Evolutionary conservation across 2,797 vertebrate species (phyloP).

Genomic region (Danio aesculapii): DNA sequence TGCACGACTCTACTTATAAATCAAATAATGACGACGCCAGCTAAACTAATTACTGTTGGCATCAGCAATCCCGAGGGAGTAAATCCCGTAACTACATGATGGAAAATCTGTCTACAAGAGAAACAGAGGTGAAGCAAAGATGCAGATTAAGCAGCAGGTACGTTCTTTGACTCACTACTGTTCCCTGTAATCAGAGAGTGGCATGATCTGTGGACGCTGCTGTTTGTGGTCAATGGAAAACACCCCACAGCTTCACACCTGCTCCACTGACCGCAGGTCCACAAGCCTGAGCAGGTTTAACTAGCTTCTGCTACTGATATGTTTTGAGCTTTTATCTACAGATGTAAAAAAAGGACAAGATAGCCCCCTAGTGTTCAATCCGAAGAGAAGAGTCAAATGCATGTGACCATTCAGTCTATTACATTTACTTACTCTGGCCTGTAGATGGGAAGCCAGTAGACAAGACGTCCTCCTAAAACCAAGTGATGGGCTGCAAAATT

Average conservation of each 20-base stretch:
- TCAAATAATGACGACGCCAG: not conserved
- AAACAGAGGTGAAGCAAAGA: constrained; percentile 58
- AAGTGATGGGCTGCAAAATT: constrained; percentile 90
- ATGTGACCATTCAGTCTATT: not conserved
- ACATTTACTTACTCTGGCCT: constrained; percentile 90
- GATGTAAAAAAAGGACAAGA: constrained; percentile 20
- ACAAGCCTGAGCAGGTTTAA: constrained; percentile 49
- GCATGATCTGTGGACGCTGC: constrained; percentile 47
- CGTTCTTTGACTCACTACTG: constrained; percentile 52
- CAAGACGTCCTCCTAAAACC: constrained; percentile 89
- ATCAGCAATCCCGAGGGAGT: constrained; percentile 37
- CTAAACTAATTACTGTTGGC: constrained; percentile 9
- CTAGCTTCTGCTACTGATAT: constrained; percentile 13
- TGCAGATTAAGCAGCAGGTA: constrained; percentile 41
- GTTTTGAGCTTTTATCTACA: not conserved
- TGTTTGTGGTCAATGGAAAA: constrained; percentile 56
- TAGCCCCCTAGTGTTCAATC: constrained; percentile 55
- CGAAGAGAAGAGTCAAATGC: not conserved
- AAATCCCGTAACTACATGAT: constrained; percentile 28
- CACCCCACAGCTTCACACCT: constrained; percentile 67
- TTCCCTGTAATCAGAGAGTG: constrained; percentile 64
- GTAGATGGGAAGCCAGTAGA: constrained; percentile 96
- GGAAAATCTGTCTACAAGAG: constrained; percentile 43
- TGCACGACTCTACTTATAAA: not conserved
- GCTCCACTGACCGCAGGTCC: constrained; percentile 54